These are phyloP conservation scores for Cyrtodaria siliqua DNA, from an alignment of 2,888 invertebrate genomes.

Conservation along the genomic window DNA sequence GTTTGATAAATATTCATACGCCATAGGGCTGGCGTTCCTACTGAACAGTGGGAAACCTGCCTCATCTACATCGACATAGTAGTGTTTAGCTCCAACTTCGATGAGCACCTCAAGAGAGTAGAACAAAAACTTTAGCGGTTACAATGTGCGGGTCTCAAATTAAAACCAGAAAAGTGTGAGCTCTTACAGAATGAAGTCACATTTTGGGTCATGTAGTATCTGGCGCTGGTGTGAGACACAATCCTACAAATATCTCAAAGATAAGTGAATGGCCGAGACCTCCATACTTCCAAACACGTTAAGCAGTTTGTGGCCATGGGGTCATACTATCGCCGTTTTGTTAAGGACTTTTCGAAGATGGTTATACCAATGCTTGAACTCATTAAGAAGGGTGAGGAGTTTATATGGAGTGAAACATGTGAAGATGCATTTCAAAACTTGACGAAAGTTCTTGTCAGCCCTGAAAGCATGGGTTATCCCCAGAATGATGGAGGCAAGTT, in stretches of 20 bases:
- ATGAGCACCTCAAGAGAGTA: conserved; percentile 32
- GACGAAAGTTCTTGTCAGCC: conserved; percentile 16
- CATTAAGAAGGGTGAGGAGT: conserved; percentile 1
- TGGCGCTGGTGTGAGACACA: conserved; percentile 8
- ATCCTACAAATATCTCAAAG: conserved; percentile 15
- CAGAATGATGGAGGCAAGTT: conserved; percentile 24
- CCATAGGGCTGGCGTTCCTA: conserved; percentile 16
- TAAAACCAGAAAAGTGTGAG: conserved; percentile 12
- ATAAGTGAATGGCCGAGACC: conserved; percentile 9
- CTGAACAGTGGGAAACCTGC: conserved; percentile 23
- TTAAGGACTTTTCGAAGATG: conserved; percentile 12
- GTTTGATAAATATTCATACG: no score
- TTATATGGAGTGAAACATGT: conserved; percentile 6
- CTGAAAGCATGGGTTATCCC: conserved; percentile 51
- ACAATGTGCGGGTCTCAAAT: conserved; percentile 15
- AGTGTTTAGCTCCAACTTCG: conserved; percentile 31
- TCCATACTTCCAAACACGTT: conserved; percentile 12
- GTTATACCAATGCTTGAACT: conserved; percentile 13
- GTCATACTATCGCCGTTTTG: conserved; percentile 23
- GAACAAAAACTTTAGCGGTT: conserved; percentile 20
- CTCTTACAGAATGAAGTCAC: neutral
- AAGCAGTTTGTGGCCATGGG: conserved; percentile 15
- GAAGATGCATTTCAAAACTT: conserved; percentile 34
- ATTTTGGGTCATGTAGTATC: conserved; percentile 10
- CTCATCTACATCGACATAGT: conserved; percentile 22